A percentile compares a stretch with the other conserved stretches of the same genome.
phyloP scores from a whole-genome alignment of 2,888 invertebrate species.

The Catocala nupta region DNA sequence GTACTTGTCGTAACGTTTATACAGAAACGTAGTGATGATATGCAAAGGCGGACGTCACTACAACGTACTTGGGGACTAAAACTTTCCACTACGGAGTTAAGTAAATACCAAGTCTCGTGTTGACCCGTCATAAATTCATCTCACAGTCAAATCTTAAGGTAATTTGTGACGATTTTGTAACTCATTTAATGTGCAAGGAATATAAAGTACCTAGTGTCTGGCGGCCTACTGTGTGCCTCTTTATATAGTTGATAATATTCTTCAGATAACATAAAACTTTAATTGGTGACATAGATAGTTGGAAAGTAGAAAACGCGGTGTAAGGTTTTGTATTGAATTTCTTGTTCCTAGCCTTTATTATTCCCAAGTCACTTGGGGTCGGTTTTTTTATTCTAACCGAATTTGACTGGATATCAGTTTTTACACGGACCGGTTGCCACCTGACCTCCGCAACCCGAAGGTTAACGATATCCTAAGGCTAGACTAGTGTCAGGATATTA shows the following conservation, averaged over 20 bases:
- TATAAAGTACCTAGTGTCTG: slow-evolving; percentile 73
- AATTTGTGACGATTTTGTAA: slow-evolving; percentile 85
- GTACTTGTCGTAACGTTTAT: slow-evolving; percentile 38
- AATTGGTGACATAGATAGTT: slow-evolving; percentile 22
- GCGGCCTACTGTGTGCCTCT: slow-evolving; percentile 1
- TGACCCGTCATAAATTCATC: slow-evolving; percentile 79
- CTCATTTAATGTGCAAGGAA: slow-evolving; percentile 86
- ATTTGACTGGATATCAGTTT: too few relatives aligned
- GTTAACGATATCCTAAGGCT: too few relatives aligned
- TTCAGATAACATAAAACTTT: slow-evolving; percentile 12
- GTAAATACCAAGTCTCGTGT: slow-evolving; percentile 60
- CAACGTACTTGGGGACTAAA: slow-evolving; percentile 47
- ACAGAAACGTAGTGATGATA: slow-evolving; percentile 36
- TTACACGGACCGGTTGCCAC: too few relatives aligned
- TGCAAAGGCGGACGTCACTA: slow-evolving; percentile 31
- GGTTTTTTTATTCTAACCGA: too few relatives aligned
- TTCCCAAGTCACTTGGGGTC: too few relatives aligned
- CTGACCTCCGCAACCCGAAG: too few relatives aligned
- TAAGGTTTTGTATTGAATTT: slow-evolving; percentile 27
- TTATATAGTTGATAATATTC: slow-evolving; percentile 4
- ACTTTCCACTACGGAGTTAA: slow-evolving; percentile 74
- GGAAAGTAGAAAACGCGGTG: slow-evolving; percentile 11
- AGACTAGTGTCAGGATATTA: too few relatives aligned
- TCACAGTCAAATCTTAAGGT: slow-evolving; percentile 86
- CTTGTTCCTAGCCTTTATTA: too few relatives aligned